phyloP scores from a whole-genome alignment of 2,113 vertebrate genomes.

The Elgaria multicarinata region DNA sequence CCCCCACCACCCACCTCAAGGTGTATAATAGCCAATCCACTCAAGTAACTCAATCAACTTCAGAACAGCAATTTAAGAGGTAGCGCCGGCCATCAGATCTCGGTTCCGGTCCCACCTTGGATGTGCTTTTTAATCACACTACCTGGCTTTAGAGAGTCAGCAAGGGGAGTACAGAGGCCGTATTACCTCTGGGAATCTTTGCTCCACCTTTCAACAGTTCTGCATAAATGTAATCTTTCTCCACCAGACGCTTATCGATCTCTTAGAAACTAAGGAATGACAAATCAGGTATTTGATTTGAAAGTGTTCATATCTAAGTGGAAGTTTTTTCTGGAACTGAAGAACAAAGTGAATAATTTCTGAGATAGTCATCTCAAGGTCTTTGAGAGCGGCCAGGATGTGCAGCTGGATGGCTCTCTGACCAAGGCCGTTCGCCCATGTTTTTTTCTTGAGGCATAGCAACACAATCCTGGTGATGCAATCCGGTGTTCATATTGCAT shows the following conservation, averaged over 20 bases:
- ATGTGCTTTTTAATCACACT: not conserved
- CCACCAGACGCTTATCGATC: slow-evolving; percentile 51
- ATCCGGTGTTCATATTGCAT: no score
- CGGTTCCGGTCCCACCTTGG: accelerated
- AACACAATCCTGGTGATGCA: no score
- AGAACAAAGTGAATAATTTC: no score
- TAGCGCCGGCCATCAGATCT: not conserved
- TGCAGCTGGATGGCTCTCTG: no score
- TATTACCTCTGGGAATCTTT: slow-evolving; percentile 2
- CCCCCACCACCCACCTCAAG: no score
- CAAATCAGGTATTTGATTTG: no score
- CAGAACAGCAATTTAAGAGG: not conserved
- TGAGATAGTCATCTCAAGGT: no score
- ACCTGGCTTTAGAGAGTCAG: accelerated
- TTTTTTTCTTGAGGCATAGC: no score
- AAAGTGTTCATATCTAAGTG: no score
- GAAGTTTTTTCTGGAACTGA: not conserved
- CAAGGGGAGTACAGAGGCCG: slow-evolving; percentile 1
- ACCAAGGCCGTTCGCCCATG: no score
- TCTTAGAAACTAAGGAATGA: not conserved
- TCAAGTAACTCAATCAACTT: not conserved
- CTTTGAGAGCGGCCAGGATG: no score
- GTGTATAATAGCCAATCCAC: no score
- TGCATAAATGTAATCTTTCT: slow-evolving; percentile 48
- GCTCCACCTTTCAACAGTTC: slow-evolving; percentile 37